Evolutionary conservation across 2,113 vertebrate genomes (phyloP).

Genomic region (Macquaria ambigua): DNA sequence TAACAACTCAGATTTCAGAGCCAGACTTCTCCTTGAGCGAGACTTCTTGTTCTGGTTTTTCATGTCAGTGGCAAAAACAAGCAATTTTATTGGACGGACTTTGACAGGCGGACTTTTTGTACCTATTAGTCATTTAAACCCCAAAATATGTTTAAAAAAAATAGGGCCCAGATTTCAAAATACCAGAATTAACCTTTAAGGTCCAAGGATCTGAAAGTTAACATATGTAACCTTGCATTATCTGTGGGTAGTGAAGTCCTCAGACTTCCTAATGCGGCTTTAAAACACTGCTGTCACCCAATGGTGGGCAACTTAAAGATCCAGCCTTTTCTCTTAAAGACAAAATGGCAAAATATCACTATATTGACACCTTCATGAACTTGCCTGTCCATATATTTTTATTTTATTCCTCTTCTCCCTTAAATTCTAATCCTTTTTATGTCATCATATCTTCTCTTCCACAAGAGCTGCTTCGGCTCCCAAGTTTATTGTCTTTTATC

Average conservation of each 20-base stretch:
- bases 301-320: background rate
- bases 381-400: background rate
- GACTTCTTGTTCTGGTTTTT: no score
- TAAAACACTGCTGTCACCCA: no score
- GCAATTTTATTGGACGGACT: no score
- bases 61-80: no score
- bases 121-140: no score
- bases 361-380: background rate
- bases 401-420: background rate
- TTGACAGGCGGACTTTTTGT: no score
- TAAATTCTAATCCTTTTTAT: background rate
- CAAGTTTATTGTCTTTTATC: background rate
- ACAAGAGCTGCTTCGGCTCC: background rate
- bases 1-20: no score
- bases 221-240: no score
- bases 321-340: background rate
- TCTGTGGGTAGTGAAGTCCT: background rate
- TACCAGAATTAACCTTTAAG: background rate
- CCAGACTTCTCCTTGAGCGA: no score
- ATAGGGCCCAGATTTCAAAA: no score
- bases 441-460: background rate
- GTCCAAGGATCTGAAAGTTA: background rate
- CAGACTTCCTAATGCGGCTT: no score
- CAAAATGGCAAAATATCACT: background rate
- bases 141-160: no score